A percentile compares a stretch with the other conserved stretches of the same genome.
Conservation (phyloP, 2,797 vertebrate genomes). For the Pterois miles region DNA sequence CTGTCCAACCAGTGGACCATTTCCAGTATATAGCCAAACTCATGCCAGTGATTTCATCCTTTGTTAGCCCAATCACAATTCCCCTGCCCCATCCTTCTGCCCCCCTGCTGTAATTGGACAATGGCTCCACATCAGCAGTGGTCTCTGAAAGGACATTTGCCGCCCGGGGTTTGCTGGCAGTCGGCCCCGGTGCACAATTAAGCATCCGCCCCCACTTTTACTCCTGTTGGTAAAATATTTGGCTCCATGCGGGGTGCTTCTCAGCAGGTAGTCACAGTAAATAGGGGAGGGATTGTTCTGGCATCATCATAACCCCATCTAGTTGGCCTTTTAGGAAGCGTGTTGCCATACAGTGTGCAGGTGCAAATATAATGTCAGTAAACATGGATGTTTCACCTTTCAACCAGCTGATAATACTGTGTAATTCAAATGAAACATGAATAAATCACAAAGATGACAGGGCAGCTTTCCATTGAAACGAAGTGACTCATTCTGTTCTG, state of each 20-base stretch:
- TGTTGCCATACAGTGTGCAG: background rate
- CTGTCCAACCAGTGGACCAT: slow-evolving; percentile 38
- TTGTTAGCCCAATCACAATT: slow-evolving; percentile 61
- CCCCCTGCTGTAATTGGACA: slow-evolving; percentile 70
- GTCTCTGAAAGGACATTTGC: slow-evolving; percentile 71
- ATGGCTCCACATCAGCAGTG: slow-evolving; percentile 65
- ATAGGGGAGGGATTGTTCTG: slow-evolving; percentile 22
- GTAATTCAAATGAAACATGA: background rate
- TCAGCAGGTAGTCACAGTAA: slow-evolving; percentile 60
- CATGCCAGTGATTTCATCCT: slow-evolving; percentile 70
- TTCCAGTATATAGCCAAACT: slow-evolving; percentile 66
- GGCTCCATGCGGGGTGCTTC: slow-evolving; percentile 57
- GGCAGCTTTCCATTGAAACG: background rate
- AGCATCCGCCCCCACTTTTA: slow-evolving; percentile 61
- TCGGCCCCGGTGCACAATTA: slow-evolving; percentile 63
- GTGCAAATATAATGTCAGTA: background rate
- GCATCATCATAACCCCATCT: background rate
- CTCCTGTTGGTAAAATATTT: slow-evolving; percentile 75
- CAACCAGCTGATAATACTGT: background rate
- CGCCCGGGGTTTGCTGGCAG: slow-evolving; percentile 60
- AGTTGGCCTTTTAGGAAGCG: background rate
- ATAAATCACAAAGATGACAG: background rate
- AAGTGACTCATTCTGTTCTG: background rate
- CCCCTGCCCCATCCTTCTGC: slow-evolving; percentile 25
- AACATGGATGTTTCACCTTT: background rate